Conservation (phyloP, 2,113 vertebrate species). For the Embiotoca jacksoni region DNA sequence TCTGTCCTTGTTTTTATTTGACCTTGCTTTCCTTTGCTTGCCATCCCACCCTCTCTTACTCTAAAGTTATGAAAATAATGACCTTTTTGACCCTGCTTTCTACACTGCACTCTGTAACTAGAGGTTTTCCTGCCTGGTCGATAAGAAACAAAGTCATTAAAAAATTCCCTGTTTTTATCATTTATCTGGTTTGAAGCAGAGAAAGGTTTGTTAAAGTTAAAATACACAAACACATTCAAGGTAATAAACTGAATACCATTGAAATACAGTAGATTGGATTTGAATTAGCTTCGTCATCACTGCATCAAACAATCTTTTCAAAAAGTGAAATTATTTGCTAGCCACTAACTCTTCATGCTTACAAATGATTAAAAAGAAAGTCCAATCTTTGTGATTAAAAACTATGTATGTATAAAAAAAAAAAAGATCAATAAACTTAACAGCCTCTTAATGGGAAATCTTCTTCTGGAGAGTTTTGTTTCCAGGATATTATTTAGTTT, state of each 20-base stretch:
- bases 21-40: constrained; percentile 21
- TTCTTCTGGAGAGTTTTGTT: neutral
- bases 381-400: too few relatives aligned
- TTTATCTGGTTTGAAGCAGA: neutral
- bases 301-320: neutral
- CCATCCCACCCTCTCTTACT: neutral
- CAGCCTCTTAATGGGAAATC: neutral
- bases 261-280: neutral
- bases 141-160: neutral
- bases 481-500: neutral
- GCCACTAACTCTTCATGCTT: neutral
- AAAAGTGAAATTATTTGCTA: neutral
- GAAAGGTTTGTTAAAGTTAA: neutral
- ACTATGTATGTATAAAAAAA: too few relatives aligned
- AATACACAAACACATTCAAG: neutral
- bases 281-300: neutral
- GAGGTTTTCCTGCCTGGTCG: neutral
- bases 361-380: neutral
- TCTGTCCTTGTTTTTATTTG: constrained; percentile 27
- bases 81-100: constrained; percentile 16
- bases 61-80: constrained; percentile 2
- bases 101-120: neutral
- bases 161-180: neutral
- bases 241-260: neutral
- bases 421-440: too few relatives aligned